These are phyloP conservation scores for Mobula hypostoma DNA, from an alignment of 2,113 vertebrate species.

Conservation along the genomic window DNA sequence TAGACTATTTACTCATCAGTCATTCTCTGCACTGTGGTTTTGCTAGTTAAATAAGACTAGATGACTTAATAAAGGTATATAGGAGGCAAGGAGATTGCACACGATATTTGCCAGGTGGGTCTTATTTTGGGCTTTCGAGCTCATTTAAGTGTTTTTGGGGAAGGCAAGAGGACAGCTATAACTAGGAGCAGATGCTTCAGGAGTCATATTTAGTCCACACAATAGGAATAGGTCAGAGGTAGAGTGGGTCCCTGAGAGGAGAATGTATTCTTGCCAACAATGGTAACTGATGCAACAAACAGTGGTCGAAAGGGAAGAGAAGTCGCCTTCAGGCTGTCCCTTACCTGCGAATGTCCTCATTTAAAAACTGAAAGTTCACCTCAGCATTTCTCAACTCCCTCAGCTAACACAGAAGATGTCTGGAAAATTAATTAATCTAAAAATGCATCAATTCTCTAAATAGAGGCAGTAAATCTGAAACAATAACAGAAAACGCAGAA, in stretches of 20 bases:
- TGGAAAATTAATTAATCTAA: background rate
- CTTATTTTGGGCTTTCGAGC: background rate
- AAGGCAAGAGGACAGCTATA: background rate
- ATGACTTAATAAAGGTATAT: background rate
- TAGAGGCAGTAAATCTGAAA: too few species aligned
- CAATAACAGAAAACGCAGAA: too few species aligned
- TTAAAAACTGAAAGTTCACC: background rate
- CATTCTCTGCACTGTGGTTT: background rate
- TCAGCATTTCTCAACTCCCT: background rate
- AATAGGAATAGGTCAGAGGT: background rate
- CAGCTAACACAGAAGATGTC: background rate
- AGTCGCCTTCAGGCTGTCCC: background rate
- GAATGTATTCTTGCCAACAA: background rate
- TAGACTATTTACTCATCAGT: background rate
- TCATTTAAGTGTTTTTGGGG: background rate
- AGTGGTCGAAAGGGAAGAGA: background rate
- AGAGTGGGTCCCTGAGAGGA: background rate
- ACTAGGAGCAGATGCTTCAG: background rate
- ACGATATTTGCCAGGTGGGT: background rate
- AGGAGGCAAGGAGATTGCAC: background rate
- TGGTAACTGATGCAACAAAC: background rate
- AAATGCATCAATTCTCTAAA: background rate
- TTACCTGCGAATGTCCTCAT: background rate
- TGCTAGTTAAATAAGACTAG: background rate
- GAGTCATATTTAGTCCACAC: background rate